These are phyloP conservation scores for Miltochrista miniata DNA, from an alignment of 2,888 invertebrate genomes.

Conservation along the genomic window DNA sequence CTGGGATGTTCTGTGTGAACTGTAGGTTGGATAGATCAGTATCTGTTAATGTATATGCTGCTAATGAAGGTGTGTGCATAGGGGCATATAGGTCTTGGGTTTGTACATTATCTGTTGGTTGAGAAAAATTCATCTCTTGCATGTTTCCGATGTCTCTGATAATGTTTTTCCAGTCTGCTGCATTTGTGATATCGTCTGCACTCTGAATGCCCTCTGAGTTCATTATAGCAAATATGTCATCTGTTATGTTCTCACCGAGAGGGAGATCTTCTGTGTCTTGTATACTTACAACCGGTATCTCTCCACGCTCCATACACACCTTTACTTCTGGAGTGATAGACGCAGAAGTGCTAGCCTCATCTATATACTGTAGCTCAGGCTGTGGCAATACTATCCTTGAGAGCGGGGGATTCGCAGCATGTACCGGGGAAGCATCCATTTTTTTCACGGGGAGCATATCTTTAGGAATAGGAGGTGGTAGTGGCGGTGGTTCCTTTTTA, in stretches of 20 bases:
- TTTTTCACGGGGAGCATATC: slow-evolving; percentile 62
- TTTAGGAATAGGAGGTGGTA: slow-evolving; percentile 62
- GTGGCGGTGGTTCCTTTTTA: slow-evolving; percentile 72
- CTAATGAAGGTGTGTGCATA: slow-evolving; percentile 52
- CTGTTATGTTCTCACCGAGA: slow-evolving; percentile 74
- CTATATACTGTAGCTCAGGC: slow-evolving; percentile 67
- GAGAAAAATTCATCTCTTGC: slow-evolving; percentile 76
- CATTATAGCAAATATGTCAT: slow-evolving; percentile 80
- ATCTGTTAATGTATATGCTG: slow-evolving; percentile 62
- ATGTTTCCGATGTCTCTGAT: slow-evolving; percentile 78
- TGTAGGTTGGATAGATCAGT: slow-evolving; percentile 63
- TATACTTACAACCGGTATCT: slow-evolving; percentile 80
- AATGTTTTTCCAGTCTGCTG: slow-evolving; percentile 79
- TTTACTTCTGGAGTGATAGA: slow-evolving; percentile 69
- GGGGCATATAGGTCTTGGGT: slow-evolving; percentile 64
- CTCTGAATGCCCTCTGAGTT: slow-evolving; percentile 79
- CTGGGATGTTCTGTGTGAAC: slow-evolving; percentile 57
- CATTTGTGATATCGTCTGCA: slow-evolving; percentile 75
- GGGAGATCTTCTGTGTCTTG: slow-evolving; percentile 78
- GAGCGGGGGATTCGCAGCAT: slow-evolving; percentile 64
- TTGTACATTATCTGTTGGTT: slow-evolving; percentile 56
- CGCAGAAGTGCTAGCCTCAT: slow-evolving; percentile 62
- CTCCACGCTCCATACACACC: slow-evolving; percentile 73
- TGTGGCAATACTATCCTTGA: slow-evolving; percentile 72
- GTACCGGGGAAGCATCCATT: slow-evolving; percentile 65